A percentile compares a stretch with the other conserved stretches of the same genome.
phyloP scores from a whole-genome alignment of 2,113 vertebrate species.

The Entomyzon cyanotis region DNA sequence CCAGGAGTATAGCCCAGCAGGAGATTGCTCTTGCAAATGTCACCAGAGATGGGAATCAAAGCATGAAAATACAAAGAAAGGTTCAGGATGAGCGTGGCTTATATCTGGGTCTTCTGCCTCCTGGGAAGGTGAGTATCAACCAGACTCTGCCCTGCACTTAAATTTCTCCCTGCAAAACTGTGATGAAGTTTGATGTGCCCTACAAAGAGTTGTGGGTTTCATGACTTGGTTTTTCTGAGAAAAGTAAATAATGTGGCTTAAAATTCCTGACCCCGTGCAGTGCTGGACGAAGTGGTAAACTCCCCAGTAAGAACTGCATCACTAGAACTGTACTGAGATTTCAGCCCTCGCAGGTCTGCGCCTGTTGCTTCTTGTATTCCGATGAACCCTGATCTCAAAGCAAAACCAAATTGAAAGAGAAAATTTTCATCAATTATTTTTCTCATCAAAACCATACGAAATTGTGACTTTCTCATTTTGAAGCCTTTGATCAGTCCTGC shows the following conservation, averaged over 20 bases:
- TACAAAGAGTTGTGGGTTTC: accelerated
- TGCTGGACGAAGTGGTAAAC: background rate
- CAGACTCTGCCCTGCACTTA: background rate
- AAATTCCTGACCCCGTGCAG: background rate
- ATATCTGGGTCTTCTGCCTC: background rate
- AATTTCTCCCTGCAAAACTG: background rate
- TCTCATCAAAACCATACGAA: conserved; percentile 44
- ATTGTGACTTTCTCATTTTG: conserved; percentile 1
- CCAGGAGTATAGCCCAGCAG: background rate
- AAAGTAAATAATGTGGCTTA: background rate
- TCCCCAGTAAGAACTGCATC: background rate
- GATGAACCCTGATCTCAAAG: background rate
- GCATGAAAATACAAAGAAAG: background rate
- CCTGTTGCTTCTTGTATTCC: background rate
- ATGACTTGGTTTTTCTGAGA: background rate
- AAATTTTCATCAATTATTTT: conserved; percentile 27
- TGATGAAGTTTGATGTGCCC: background rate
- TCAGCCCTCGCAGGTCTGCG: accelerated
- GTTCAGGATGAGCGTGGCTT: background rate
- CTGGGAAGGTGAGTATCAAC: accelerated
- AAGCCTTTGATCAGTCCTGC: conserved; percentile 41
- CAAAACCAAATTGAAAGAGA: conserved; percentile 36
- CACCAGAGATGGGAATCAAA: background rate
- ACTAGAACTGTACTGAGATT: background rate
- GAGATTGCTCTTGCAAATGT: background rate